Evolutionary conservation across 2,113 vertebrate species (phyloP), one percentile per base, ranked within the genome.

Genomic region (Bufo bufo): DNA sequence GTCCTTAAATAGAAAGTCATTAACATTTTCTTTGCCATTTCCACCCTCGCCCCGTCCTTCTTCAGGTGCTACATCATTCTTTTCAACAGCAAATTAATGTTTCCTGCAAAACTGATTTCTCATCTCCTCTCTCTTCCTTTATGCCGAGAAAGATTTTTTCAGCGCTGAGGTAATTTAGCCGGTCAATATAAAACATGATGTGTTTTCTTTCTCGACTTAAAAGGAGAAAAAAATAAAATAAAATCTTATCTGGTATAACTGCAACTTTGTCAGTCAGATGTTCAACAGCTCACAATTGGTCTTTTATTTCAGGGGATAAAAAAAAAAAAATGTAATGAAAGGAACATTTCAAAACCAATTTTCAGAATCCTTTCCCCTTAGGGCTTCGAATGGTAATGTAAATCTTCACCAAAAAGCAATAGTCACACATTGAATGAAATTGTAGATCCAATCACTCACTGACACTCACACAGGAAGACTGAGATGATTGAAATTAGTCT

Each of bases 291-390:
- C 85, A 90, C 85, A 91, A 77, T 86, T 33, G 75, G 87, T 86
- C 84, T 91, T 92, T 92, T 93, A 91, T 93, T 92, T 92, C 85
- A 86, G 69, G 84, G 84, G 74, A n/a, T 84, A 90, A 93, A 93
- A 33, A 33, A 33, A 93, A 91, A 89, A 91, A 87, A 82, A 91
- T 93, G 91, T 94, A 93, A 93, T 93, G 91, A 92, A 90, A 85
- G 89, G 87, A 90, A 84, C 88, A 88, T 92, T 94, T 89, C 88
- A 61, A 91, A 92, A 91, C 89, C 89, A 85, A 90, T 93, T 93
- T 93, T 92, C 90, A 85, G 78, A 81, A 86, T 90, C 90, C 86
- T 92, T 91, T 91, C 82, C 91, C 92, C 91, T 91, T 91, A 91
- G 90, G 91, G 91, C 91, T 92, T 92, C 89, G 89, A 90, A 50